phyloP scores from a whole-genome alignment of 2,113 vertebrate species.

The Laticauda colubrina region DNA sequence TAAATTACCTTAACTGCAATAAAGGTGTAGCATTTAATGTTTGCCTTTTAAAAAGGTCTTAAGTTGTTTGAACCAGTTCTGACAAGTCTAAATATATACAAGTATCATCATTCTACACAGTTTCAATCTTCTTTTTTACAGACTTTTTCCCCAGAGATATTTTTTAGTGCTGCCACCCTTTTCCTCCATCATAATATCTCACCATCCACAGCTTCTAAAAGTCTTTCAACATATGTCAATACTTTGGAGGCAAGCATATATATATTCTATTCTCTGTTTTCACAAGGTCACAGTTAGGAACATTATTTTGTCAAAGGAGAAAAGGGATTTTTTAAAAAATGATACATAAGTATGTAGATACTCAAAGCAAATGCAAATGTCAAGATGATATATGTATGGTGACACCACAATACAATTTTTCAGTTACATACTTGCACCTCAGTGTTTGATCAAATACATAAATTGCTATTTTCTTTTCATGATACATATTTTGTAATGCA shows the following conservation, averaged over 20 bases:
- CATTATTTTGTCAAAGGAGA: neutral
- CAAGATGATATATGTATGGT: neutral
- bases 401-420: neutral
- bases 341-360: neutral
- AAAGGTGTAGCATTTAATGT: neutral
- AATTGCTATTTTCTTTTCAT: neutral
- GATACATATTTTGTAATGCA: neutral
- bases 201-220: neutral
- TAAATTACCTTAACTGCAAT: neutral
- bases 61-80: neutral
- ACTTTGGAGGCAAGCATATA: neutral
- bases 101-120: neutral
- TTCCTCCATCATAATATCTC: neutral
- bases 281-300: neutral
- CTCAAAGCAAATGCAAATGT: neutral
- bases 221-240: neutral
- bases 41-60: neutral
- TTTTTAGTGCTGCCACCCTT: neutral
- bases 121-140: neutral
- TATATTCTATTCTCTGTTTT: neutral
- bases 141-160: neutral
- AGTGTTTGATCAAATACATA: neutral
- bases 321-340: neutral
- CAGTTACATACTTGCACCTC: neutral
- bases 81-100: neutral